Conservation (phyloP, 2,888 invertebrate species). For the Stomorhina lunata region DNA sequence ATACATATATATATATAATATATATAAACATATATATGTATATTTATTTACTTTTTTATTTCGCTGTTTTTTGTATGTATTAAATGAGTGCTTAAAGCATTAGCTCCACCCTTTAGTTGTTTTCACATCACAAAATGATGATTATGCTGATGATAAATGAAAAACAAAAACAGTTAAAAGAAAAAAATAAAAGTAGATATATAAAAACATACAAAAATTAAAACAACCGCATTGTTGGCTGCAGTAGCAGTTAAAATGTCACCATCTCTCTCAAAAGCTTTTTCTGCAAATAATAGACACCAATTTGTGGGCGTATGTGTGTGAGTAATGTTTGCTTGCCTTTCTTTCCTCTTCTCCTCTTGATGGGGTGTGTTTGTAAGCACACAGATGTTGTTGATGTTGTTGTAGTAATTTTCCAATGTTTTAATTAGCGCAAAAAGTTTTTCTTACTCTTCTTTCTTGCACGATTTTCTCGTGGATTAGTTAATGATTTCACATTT, state of each 20-base stretch:
- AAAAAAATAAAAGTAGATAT: background rate
- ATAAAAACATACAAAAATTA: conserved; percentile 36
- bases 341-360: conserved; percentile 38
- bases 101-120: conserved; percentile 61
- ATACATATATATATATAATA: background rate
- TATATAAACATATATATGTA: background rate
- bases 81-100: conserved; percentile 58
- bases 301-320: conserved; percentile 46
- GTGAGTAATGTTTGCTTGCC: conserved; percentile 16
- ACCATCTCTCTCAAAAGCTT: conserved; percentile 52
- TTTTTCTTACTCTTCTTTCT: conserved; percentile 14
- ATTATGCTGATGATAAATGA: conserved; percentile 34
- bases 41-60: conserved; percentile 42
- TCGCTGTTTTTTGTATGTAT: conserved; percentile 31
- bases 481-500: conserved; percentile 52
- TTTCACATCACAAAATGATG: conserved; percentile 48
- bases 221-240: conserved; percentile 53
- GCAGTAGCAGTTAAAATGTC: conserved; percentile 61
- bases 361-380: conserved; percentile 57
- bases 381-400: background rate
- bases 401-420: conserved; percentile 45
- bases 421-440: conserved; percentile 51
- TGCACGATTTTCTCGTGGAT: conserved; percentile 8
- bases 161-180: conserved; percentile 25
- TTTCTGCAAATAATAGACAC: conserved; percentile 49